These are phyloP conservation scores for Timandra comae DNA, from an alignment of 2,888 invertebrate genomes.

Conservation along the genomic window DNA sequence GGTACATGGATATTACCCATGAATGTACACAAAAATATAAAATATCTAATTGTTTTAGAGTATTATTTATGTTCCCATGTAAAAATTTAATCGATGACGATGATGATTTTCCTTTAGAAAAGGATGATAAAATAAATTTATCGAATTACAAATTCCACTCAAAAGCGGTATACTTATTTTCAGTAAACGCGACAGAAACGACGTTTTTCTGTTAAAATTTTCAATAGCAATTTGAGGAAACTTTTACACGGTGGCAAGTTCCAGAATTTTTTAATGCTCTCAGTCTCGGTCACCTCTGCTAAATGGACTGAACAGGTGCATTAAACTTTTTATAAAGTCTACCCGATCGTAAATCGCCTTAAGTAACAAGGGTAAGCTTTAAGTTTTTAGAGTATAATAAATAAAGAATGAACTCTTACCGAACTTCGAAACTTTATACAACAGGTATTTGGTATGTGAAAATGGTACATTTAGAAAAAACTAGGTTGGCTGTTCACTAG, in stretches of 20 bases:
- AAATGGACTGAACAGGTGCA: constrained; percentile 65
- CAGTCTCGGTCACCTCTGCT: constrained; percentile 45
- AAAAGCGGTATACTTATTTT: too few species aligned
- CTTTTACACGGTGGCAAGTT: constrained; percentile 25
- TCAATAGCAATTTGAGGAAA: constrained; percentile 25
- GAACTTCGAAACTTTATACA: constrained; percentile 35
- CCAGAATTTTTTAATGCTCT: constrained; percentile 21
- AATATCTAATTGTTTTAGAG: too few species aligned
- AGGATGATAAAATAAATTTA: too few species aligned
- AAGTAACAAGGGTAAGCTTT: constrained; percentile 62
- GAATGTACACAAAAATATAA: too few species aligned
- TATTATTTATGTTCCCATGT: too few species aligned
- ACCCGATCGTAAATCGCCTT: constrained; percentile 58
- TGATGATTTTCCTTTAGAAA: too few species aligned
- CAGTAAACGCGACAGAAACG: too few species aligned
- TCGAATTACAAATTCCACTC: too few species aligned
- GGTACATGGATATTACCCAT: too few species aligned
- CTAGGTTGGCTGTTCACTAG: constrained; percentile 11
- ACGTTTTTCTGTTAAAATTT: too few species aligned
- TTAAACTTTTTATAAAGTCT: constrained; percentile 55
- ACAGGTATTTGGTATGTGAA: constrained; percentile 18
- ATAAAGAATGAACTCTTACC: constrained; percentile 42
- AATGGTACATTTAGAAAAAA: constrained; percentile 10
- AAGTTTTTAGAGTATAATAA: constrained; percentile 54
- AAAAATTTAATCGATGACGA: too few species aligned